Conservation (phyloP, 2,113 vertebrate species). For the Cheirogaleus medius region DNA sequence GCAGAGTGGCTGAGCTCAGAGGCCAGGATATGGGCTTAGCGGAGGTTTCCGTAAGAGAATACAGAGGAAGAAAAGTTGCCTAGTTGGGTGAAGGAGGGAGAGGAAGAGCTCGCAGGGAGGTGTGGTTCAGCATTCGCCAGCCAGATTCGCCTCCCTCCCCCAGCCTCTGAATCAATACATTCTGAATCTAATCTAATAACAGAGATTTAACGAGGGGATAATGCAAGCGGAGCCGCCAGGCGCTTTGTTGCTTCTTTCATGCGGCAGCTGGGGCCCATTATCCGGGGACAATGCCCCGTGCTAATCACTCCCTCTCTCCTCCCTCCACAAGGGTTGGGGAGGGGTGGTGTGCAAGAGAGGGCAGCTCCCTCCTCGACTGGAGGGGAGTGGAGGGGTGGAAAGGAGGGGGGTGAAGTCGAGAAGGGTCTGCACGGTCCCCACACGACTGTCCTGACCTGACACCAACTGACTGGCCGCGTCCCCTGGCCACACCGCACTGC, state of each 20-base stretch:
- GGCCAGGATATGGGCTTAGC: background rate
- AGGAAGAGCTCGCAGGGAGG: constrained; percentile 32
- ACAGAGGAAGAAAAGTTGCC: background rate
- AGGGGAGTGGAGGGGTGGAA: background rate
- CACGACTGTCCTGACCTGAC: background rate
- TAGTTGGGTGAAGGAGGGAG: background rate
- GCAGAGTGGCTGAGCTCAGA: background rate
- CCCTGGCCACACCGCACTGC: background rate
- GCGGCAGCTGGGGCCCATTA: constrained; percentile 81
- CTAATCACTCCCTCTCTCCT: constrained; percentile 70
- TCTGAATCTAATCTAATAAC: constrained; percentile 89
- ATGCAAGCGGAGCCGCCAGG: constrained; percentile 84
- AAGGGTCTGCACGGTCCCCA: background rate
- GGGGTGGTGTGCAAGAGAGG: constrained; percentile 45
- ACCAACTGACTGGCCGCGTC: background rate
- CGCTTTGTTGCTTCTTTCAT: constrained; percentile 78
- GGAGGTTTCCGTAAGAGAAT: background rate
- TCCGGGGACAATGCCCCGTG: constrained; percentile 77
- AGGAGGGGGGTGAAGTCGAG: background rate
- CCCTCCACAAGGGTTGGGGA: background rate
- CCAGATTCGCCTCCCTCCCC: constrained; percentile 72
- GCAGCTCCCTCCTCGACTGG: constrained; percentile 52
- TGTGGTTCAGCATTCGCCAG: constrained; percentile 29
- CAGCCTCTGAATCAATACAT: constrained; percentile 84
- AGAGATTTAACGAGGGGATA: constrained; percentile 89